Conservation (phyloP, 1,140 invertebrate genomes). For the Drosophila obscura region DNA sequence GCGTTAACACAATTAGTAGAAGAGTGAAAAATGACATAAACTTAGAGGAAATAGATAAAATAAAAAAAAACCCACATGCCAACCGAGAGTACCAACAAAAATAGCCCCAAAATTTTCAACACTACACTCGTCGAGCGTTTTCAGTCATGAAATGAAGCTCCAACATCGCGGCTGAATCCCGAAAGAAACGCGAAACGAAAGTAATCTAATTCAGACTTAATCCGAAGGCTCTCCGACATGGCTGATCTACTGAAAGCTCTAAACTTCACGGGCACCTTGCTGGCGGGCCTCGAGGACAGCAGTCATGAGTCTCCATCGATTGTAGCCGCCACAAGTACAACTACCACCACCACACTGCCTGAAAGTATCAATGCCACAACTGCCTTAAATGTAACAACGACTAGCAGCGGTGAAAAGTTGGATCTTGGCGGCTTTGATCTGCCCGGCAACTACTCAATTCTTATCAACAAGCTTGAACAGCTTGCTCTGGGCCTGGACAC, state of each 20-base stretch:
- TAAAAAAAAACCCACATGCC: slow-evolving; percentile 53
- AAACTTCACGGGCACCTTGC: slow-evolving; percentile 69
- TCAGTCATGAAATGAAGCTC: slow-evolving; percentile 78
- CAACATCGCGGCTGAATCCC: slow-evolving; percentile 61
- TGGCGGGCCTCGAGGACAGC: slow-evolving; percentile 63
- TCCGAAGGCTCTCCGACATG: slow-evolving; percentile 41
- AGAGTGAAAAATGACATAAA: slow-evolving; percentile 71
- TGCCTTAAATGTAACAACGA: slow-evolving; percentile 39
- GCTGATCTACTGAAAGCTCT: slow-evolving; percentile 65
- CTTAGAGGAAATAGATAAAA: slow-evolving; percentile 47
- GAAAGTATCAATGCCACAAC: slow-evolving; percentile 52
- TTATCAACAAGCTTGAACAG: slow-evolving; percentile 82
- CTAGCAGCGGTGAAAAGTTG: slow-evolving; percentile 62
- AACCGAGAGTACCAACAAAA: slow-evolving; percentile 59
- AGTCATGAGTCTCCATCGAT: slow-evolving; percentile 25
- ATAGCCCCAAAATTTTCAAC: slow-evolving; percentile 69
- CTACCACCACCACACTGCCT: slow-evolving; percentile 6
- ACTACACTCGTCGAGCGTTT: slow-evolving; percentile 62
- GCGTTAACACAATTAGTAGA: slow-evolving; percentile 79
- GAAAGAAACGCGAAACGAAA: neutral
- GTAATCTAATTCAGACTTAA: slow-evolving; percentile 7
- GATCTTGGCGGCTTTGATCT: slow-evolving; percentile 72
- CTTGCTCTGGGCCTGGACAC: slow-evolving; percentile 76
- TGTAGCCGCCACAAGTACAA: slow-evolving; percentile 21
- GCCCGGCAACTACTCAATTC: slow-evolving; percentile 81